Percentiles rank a stretch among this genome's conserved stretches.
Conservation (phyloP, 2,888 invertebrate species). For the Acleris holmiana region DNA sequence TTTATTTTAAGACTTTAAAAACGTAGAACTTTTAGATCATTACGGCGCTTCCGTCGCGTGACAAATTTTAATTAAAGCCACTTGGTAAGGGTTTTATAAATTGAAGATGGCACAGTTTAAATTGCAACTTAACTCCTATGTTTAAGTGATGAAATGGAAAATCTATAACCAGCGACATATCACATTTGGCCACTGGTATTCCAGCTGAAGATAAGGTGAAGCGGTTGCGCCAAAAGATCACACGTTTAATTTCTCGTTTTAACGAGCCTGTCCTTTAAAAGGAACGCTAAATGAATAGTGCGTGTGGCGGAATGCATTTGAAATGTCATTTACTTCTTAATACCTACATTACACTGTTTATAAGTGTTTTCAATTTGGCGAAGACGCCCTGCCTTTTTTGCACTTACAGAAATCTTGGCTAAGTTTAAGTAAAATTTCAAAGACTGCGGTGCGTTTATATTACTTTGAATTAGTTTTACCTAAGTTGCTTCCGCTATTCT, state of each 20-base stretch:
- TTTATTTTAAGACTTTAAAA: constrained; percentile 12
- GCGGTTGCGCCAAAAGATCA: constrained; percentile 10
- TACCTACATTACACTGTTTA: not conserved
- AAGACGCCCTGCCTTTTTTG: no score
- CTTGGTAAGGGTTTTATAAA: no score
- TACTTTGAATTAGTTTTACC: no score
- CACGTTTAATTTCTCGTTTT: constrained; percentile 12
- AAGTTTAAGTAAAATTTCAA: no score
- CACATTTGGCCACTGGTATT: not conserved
- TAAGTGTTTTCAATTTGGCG: not conserved
- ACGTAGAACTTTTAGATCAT: constrained; percentile 5
- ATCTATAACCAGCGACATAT: no score
- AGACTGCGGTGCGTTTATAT: no score
- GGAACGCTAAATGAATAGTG: constrained; percentile 1
- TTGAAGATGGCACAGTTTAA: no score
- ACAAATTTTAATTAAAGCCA: constrained; percentile 10
- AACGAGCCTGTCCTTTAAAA: constrained; percentile 13
- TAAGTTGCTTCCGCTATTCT: no score
- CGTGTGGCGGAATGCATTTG: constrained; percentile 4
- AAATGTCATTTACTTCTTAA: not conserved
- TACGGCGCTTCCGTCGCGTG: constrained; percentile 21
- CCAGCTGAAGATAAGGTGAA: constrained; percentile 11
- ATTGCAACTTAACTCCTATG: no score
- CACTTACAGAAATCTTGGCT: no score
- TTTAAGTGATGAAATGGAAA: no score